These are phyloP conservation scores for Lemur catta DNA, from an alignment of 2,797 vertebrate species.

Conservation along the genomic window DNA sequence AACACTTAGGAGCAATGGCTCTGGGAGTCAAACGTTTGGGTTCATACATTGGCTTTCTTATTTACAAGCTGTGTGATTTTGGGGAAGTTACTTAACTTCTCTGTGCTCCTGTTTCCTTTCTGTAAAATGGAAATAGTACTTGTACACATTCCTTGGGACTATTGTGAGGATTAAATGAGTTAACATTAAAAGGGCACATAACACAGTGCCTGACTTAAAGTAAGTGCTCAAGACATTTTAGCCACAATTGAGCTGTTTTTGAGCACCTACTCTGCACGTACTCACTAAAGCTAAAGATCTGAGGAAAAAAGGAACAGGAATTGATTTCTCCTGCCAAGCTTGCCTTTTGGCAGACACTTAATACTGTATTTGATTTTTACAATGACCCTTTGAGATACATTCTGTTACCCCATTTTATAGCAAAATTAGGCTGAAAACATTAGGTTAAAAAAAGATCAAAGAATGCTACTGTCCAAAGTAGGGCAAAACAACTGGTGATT, in stretches of 20 bases:
- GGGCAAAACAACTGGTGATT: not conserved
- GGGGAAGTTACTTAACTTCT: not conserved
- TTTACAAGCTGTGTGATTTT: not conserved
- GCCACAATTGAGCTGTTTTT: not conserved
- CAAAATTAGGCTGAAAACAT: not conserved
- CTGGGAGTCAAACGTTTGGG: not conserved
- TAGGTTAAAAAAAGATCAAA: not conserved
- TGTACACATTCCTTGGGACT: not conserved
- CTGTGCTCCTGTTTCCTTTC: not conserved
- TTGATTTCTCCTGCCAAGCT: not conserved
- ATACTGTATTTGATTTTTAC: not conserved
- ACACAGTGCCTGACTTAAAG: not conserved
- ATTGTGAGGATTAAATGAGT: not conserved
- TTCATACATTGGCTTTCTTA: rapidly evolving
- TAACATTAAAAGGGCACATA: not conserved
- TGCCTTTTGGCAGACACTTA: not conserved
- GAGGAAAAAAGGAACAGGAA: not conserved
- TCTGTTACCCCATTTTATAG: not conserved
- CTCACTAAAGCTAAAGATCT: not conserved
- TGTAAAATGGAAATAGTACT: not conserved
- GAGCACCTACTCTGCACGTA: not conserved
- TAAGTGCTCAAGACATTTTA: not conserved
- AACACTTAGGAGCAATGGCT: not conserved
- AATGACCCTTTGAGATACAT: not conserved
- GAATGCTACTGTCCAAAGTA: not conserved